Conservation (phyloP, 2,113 vertebrate species). For the Eptesicus fuscus region DNA sequence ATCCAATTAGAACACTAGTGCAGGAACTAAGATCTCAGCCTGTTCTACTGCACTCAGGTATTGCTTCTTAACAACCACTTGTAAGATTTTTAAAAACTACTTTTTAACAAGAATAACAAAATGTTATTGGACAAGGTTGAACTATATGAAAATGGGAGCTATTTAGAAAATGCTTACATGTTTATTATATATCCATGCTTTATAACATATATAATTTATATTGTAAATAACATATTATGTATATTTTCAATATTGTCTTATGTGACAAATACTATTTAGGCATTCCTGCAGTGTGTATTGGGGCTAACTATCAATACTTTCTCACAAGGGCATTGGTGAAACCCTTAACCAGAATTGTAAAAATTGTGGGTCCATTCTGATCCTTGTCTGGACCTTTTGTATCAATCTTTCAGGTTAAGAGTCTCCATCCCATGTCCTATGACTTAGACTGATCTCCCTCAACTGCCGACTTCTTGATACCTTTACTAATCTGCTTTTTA, state of each 20-base stretch:
- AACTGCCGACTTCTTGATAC: neutral
- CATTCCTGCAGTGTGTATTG: neutral
- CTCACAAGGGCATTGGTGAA: neutral
- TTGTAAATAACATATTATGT: neutral
- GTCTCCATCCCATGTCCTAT: neutral
- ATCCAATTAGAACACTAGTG: neutral
- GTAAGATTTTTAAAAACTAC: neutral
- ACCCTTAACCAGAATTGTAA: neutral
- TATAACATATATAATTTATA: neutral
- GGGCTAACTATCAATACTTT: neutral
- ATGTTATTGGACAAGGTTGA: neutral
- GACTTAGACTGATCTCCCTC: neutral
- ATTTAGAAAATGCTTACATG: constrained; percentile 3
- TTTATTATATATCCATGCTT: neutral
- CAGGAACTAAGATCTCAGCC: neutral
- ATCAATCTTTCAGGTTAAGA: neutral
- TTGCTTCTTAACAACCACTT: neutral
- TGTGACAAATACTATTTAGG: neutral
- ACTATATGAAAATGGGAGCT: neutral
- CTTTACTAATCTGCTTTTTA: neutral
- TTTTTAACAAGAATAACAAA: neutral
- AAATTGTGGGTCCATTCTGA: neutral
- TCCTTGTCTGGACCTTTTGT: neutral
- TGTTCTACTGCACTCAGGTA: neutral
- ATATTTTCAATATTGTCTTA: neutral